phyloP scores from a whole-genome alignment of 1,140 invertebrate genomes.

The Drosophila funebris region DNA sequence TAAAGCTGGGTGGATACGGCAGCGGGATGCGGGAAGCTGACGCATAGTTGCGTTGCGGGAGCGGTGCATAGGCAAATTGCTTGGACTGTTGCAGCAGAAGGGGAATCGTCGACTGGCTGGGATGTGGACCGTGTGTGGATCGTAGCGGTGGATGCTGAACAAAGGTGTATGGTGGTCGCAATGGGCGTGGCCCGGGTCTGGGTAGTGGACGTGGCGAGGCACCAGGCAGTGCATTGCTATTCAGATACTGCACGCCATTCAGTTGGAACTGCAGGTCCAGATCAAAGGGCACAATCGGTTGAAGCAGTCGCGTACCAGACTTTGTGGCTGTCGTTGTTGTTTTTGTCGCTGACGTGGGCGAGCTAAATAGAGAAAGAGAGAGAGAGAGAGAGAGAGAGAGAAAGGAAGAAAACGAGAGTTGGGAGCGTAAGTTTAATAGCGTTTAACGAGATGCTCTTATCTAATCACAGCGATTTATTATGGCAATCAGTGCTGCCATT shows the following conservation, averaged over 20 bases:
- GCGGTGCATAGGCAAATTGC: slow-evolving; percentile 62
- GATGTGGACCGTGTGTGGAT: neutral
- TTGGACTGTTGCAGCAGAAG: slow-evolving; percentile 61
- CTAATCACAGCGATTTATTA: slow-evolving; percentile 48
- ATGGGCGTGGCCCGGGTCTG: slow-evolving; percentile 20
- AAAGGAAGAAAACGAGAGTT: too few species aligned
- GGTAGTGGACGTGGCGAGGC: slow-evolving; percentile 31
- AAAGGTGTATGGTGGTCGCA: slow-evolving; percentile 20
- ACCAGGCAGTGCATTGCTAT: slow-evolving; percentile 37
- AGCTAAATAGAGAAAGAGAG: slow-evolving; percentile 13
- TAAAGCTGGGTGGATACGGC: slow-evolving; percentile 77
- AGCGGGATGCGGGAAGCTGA: slow-evolving; percentile 51
- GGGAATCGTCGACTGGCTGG: neutral
- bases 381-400: neutral
- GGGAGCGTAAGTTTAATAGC: slow-evolving; percentile 1
- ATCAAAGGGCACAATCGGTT: slow-evolving; percentile 71
- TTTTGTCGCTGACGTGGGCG: slow-evolving; percentile 46
- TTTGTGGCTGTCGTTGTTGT: slow-evolving; percentile 20
- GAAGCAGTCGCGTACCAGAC: slow-evolving; percentile 33
- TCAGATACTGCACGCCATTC: slow-evolving; percentile 56
- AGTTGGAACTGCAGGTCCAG: slow-evolving; percentile 51
- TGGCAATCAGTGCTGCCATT: slow-evolving; percentile 54
- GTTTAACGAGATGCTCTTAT: slow-evolving; percentile 45
- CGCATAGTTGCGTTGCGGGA: slow-evolving; percentile 52
- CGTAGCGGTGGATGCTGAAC: slow-evolving; percentile 9